Conservation (phyloP, 2,797 vertebrate genomes). For the Ctenochaetus hawaiiensis region DNA sequence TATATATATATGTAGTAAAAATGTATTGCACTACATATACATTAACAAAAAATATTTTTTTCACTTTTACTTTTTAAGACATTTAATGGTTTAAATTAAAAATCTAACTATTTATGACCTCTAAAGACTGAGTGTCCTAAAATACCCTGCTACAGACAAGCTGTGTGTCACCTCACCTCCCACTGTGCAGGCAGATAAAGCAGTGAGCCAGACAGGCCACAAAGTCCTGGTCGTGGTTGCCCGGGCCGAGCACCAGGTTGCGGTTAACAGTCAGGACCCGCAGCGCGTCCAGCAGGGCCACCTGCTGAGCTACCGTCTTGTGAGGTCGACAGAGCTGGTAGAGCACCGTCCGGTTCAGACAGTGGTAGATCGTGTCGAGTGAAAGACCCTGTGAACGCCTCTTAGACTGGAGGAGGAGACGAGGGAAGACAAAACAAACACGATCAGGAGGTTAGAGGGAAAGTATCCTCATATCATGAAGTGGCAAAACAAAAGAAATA, state of each 20-base stretch:
- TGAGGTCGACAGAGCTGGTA: conserved; percentile 97
- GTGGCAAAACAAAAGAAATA: not conserved
- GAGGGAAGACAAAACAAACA: not conserved
- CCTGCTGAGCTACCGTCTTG: conserved; percentile 98
- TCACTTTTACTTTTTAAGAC: not conserved
- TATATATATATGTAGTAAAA: not conserved
- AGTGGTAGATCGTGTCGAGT: conserved; percentile 96
- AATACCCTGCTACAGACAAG: not conserved
- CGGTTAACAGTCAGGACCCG: conserved; percentile 96
- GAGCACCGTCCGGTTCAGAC: conserved; percentile 96
- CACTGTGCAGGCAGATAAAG: conserved; percentile 94
- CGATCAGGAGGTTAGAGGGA: not conserved
- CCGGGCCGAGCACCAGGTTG: conserved; percentile 95
- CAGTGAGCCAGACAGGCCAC: conserved; percentile 97
- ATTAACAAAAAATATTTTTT: not conserved
- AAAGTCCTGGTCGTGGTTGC: conserved; percentile 98
- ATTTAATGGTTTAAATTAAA: not conserved
- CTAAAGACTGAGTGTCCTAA: too few relatives aligned
- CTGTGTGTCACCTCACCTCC: conserved; percentile 86
- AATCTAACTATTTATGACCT: too few relatives aligned
- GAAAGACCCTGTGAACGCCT: conserved; percentile 95
- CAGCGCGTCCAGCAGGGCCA: conserved; percentile 94
- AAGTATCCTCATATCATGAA: not conserved
- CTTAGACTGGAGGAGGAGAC: conserved; percentile 88
- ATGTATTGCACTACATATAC: not conserved